These are phyloP conservation scores for Erinaceus europaeus DNA, from an alignment of 2,113 vertebrate genomes.

Conservation along the genomic window DNA sequence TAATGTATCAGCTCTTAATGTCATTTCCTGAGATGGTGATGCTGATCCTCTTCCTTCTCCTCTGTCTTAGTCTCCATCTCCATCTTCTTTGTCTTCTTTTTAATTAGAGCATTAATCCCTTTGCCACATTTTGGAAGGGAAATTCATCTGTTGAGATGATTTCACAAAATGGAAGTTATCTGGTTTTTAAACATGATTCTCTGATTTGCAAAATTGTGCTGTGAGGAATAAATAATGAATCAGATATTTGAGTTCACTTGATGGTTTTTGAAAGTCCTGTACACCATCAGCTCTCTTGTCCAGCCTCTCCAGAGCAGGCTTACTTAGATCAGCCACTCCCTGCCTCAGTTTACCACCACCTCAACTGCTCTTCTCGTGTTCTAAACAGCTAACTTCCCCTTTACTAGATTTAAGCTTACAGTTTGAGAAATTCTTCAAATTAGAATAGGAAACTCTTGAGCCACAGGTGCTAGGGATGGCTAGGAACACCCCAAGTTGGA, in stretches of 20 bases:
- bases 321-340: slow-evolving; percentile 24
- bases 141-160: slow-evolving; percentile 37
- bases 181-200: slow-evolving; percentile 81
- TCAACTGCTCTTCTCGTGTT: background rate
- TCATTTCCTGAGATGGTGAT: slow-evolving; percentile 74
- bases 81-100: too few species aligned
- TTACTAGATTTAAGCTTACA: background rate
- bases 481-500: background rate
- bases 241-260: slow-evolving; percentile 81
- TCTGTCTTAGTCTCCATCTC: too few species aligned
- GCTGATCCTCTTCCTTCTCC: too few species aligned
- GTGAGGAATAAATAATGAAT: slow-evolving; percentile 84
- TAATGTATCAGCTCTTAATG: slow-evolving; percentile 76
- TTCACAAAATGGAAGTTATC: slow-evolving; percentile 60
- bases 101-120: slow-evolving; percentile 76
- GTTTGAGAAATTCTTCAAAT: background rate
- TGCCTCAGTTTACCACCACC: background rate
- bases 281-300: slow-evolving; percentile 60
- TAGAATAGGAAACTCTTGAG: background rate
- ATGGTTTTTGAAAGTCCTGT: slow-evolving; percentile 81
- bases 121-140: slow-evolving; percentile 46
- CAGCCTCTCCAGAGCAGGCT: slow-evolving; percentile 63
- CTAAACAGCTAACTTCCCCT: background rate
- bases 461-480: background rate
- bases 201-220: slow-evolving; percentile 81